Evolutionary conservation across 2,888 invertebrate species (phyloP), one percentile per base, ranked within the genome.

Genomic region (Diabrotica balteata): DNA sequence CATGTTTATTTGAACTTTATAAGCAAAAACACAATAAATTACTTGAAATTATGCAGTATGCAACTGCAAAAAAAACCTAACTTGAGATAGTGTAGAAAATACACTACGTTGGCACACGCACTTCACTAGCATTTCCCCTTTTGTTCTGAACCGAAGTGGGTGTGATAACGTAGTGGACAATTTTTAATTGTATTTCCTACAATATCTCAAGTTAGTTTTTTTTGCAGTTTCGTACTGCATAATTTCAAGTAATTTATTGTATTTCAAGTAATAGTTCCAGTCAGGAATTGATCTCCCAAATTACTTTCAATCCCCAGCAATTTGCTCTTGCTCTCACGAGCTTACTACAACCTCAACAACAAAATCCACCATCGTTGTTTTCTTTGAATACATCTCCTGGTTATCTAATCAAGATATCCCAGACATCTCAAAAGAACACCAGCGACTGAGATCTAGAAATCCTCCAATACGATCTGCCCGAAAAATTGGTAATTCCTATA

Each of bases 291-390:
- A 74, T 82, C 72, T 80, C 79, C 74, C 82, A 82, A 75, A 78
- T 83, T 75, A 78, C 82, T 67, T 80, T 81, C 75, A 90, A 91
- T 42, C 91, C 93, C 81, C 90, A 93, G 71, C 91, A 92, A 71
- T 85, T 93, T 61, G 92, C 91, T 42, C 86, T 93, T 72, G 93
- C 93, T 72, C 76, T 85, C 70, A 80, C 81, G 76, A 84, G 81
- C 79, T 80, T 85, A 74, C 81, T 85, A 72, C 83, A 84, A 77
- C 82, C 82, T 72, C 84, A 84, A 75, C 83, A 83, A 73, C 80
- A 77, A 75, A 83, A 82, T 77, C 84, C 84, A 75, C 84, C 84
- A 71, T 84, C 84, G 71, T 82, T 85, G 77, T 83, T 85, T 81
- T 83, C 83, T 78, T 80, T 84, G 81, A 83, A 83, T 77, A 83